Conservation (phyloP, 2,797 vertebrate species). For the Gadopsis marmoratus region DNA sequence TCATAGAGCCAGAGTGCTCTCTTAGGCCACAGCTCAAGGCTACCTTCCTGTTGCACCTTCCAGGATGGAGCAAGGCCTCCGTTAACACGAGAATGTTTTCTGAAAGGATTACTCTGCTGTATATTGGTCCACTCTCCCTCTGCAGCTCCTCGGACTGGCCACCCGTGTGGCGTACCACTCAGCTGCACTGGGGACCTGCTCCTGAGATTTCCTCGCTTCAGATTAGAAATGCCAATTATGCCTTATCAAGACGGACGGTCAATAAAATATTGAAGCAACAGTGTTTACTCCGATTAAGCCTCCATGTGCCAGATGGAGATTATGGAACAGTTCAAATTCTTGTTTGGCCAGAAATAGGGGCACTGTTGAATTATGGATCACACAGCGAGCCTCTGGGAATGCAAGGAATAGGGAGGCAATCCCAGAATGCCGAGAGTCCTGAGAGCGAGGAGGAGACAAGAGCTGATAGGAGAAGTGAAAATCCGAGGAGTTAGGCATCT, state of each 20-base stretch:
- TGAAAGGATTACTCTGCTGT: conserved; percentile 63
- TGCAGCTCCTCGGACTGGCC: conserved; percentile 51
- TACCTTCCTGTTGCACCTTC: conserved; percentile 51
- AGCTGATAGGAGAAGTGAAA: conserved; percentile 70
- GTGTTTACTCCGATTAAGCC: conserved; percentile 82
- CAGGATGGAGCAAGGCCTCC: conserved; percentile 29
- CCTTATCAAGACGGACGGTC: conserved; percentile 79
- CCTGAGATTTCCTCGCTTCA: conserved; percentile 68
- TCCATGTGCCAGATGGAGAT: conserved; percentile 82
- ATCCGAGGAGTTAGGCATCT: conserved; percentile 64
- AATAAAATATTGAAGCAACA: conserved; percentile 84
- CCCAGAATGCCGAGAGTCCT: conserved; percentile 75
- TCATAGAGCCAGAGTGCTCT: conserved; percentile 52
- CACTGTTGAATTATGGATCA: conserved; percentile 84
- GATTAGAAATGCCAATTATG: conserved; percentile 83
- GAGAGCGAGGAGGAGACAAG: conserved; percentile 66
- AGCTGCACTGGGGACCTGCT: conserved; percentile 50
- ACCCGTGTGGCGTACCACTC: conserved; percentile 49
- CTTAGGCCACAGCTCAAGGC: conserved; percentile 51
- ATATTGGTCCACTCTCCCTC: conserved; percentile 38
- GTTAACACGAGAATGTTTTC: conserved; percentile 56
- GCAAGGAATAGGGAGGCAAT: conserved; percentile 81
- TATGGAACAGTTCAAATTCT: conserved; percentile 81
- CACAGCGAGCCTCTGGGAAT: conserved; percentile 74
- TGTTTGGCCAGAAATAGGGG: conserved; percentile 76